Evolutionary conservation across 1,140 invertebrate genomes (phyloP).

Genomic region (Camponotus pennsylvanicus): DNA sequence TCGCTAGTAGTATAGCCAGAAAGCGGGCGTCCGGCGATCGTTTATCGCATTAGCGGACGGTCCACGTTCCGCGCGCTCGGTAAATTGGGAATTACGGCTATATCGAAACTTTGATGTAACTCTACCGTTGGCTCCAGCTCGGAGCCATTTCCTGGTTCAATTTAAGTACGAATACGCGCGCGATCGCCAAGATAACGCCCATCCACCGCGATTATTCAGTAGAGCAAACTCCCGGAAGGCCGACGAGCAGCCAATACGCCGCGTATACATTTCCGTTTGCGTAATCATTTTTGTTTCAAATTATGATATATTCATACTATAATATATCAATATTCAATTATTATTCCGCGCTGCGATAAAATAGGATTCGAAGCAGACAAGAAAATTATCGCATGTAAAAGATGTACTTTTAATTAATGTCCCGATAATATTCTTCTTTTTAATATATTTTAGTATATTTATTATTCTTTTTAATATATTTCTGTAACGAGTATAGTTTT

Average conservation of each 20-base stretch:
- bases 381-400: background rate
- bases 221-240: background rate
- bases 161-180: constrained; percentile 26
- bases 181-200: constrained; percentile 2
- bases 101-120: constrained; percentile 55
- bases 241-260: background rate
- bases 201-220: background rate
- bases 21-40: constrained; percentile 47
- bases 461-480: constrained; percentile 8
- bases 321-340: background rate
- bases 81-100: constrained; percentile 59
- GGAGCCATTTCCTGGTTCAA: constrained; percentile 19
- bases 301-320: no score
- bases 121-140: background rate
- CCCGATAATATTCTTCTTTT: no score
- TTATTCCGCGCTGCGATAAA: background rate
- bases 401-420: background rate
- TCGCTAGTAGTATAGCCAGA: constrained; percentile 59
- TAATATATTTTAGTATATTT: no score
- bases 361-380: background rate
- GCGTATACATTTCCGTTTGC: background rate
- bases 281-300: constrained; percentile 15
- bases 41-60: constrained; percentile 55
- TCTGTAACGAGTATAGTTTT: no score
- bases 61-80: constrained; percentile 23